Evolutionary conservation across 2,888 invertebrate genomes (phyloP).

Genomic region (Nesidiocoris tenuis): DNA sequence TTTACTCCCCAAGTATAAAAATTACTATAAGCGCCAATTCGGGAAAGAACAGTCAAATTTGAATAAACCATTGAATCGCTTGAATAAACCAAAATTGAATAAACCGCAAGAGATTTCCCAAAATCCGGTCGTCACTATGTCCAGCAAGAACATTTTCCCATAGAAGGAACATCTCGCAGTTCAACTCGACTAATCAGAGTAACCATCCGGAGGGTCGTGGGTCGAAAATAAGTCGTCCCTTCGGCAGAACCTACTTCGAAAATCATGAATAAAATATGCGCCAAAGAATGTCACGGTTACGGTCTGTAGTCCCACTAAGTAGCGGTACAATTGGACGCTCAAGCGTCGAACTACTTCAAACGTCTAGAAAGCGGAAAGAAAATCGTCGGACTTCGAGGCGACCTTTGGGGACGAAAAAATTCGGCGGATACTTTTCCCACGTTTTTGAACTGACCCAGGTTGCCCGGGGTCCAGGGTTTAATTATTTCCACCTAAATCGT

Average conservation of each 20-base stretch:
- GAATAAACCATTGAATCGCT: too few relatives aligned
- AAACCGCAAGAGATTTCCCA: too few relatives aligned
- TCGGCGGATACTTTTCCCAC: not conserved
- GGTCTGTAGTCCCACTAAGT: conserved; percentile 10
- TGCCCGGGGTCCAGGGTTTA: not conserved
- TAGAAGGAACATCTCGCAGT: too few relatives aligned
- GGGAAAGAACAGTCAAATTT: too few relatives aligned
- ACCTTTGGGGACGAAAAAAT: not conserved
- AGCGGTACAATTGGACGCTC: conserved; percentile 13
- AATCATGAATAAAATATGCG: conserved; percentile 20
- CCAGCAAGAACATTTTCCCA: too few relatives aligned
- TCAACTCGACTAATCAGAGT: too few relatives aligned
- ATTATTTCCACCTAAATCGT: not conserved
- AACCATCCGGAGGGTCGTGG: too few relatives aligned
- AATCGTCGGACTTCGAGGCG: not conserved
- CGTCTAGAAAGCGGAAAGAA: conserved; percentile 7
- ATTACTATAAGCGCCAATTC: too few relatives aligned
- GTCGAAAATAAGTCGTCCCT: not conserved
- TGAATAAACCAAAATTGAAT: too few relatives aligned
- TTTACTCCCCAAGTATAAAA: too few relatives aligned
- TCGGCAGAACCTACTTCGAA: too few relatives aligned
- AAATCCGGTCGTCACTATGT: too few relatives aligned
- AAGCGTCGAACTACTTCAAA: not conserved
- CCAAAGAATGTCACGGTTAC: conserved; percentile 2
- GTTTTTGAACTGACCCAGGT: not conserved